Evolutionary conservation across 2,113 vertebrate genomes (phyloP), one percentile per base, ranked within the genome.

Genomic region (Coturnix japonica): DNA sequence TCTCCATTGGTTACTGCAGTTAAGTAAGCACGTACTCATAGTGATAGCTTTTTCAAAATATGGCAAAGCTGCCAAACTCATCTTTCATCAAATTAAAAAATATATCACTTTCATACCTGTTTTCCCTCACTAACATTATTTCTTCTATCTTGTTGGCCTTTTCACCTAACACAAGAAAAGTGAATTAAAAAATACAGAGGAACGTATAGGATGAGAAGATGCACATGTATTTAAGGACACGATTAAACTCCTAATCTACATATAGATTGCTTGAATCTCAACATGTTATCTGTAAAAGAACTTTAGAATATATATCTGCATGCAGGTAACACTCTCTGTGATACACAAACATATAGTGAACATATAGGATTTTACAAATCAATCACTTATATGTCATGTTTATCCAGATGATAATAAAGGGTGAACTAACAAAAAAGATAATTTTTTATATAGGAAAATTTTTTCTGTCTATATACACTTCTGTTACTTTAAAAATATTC

Each of bases 111-210:
- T 65, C 74, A 22, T 2, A 28, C 49, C 6, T 47, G 7, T 11
- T 83, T 82, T 65, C 5, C 1, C 43, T 28, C 51, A 9, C 10
- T 25, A 35, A 6, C 18, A 5, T 7, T 47, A n/a, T 9, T 59
- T 65, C 21, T 69, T 9, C 3, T 73, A 25, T 7, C 18, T 53
- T 22, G 3, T n/a, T 2, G 2, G 7, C 28, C 11, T 43, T 87
- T 61, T 63, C 25, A 35, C 2, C 0, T 57, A 46, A 12, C 17
- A 67, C 10, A 41, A 30, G 35, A 71, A 14, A 63, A 0, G 0
- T 13, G 4, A 81, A 76, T n/a, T 57, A 59, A 86, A 82, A 91
- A 73, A 41, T 11, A 18, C 3, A 61, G 37, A 64, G 4, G 28
- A 3, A 31, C 7, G 46, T 41, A 22, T 7, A 39, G 23, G 7